Evolutionary conservation across 2,888 invertebrate species (phyloP), one percentile per base, ranked within the genome.

Genomic region (Hydropsyche betteni): DNA sequence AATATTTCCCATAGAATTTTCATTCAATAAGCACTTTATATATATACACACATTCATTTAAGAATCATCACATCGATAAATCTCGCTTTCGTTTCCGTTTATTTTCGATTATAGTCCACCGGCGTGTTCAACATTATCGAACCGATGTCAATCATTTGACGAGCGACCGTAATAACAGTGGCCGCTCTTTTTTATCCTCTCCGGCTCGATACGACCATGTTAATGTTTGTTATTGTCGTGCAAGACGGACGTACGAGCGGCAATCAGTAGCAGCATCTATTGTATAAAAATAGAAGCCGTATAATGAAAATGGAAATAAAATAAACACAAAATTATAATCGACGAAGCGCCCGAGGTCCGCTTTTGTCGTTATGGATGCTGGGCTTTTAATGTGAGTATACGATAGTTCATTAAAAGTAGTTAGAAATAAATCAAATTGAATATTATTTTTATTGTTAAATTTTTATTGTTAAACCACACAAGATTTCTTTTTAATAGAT

Each of bases 181-280:
- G 70, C 24, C 36, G 34, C n/a, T 34, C 16, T 8, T 44, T 44
- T 38, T 38, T 36, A 44, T 44, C 44, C 10, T 44, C 44, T 44
- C 44, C 44, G 10, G 6, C 64, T 24, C 64, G 16, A 24, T 70
- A 36, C n/a, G 24, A 24, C 14, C n/a, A 52, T 12, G 70, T 34
- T 70, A 70, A 70, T 70, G 70, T 70, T 70, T 70, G 70, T 70
- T 70, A 70, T 70, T 70, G 70, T 70, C 70, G 51, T 51, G 52
- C 52, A 51, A 52, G 51, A 53, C 70, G 70, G 16, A 33, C 69
- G 12, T 50, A 70, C 51, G 70, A 70, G 70, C n/a, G 51, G 70
- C 34, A 70, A 70, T 70, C 70, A 70, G 70, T 52, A 53, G 70
- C 44, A 70, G 70, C 70, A 70, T 70, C 70, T 70, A 53, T 70